Evolutionary conservation across 2,113 vertebrate genomes (phyloP), one percentile per base, ranked within the genome.

Genomic region (Upupa epops): DNA sequence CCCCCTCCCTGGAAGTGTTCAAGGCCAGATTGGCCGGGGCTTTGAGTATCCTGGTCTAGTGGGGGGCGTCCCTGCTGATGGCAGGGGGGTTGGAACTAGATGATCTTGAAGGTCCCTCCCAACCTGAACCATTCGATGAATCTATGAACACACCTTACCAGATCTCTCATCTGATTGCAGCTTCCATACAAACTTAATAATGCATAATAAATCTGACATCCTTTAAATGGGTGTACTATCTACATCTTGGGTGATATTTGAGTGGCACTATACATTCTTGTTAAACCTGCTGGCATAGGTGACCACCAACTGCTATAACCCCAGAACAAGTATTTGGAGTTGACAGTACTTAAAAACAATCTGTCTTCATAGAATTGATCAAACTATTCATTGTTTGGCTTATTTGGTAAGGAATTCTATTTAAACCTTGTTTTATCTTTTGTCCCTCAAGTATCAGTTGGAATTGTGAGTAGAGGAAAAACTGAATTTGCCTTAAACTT

Each of bases 371-470:
- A 12, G 40, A 42, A 36, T 82, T 54, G 83, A 4, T 89, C 55
- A 82, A 95, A 42, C 21, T 79, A 7, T 34, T 42, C 8, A 79
- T 77, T 70, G 13, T 68, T 93, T 88, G 22, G 18, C 37, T 96
- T 36, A 75, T 89, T 88, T 74, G 74, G 20, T 54, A 88, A 42
- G 7, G 13, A 42, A 82, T 96, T 96, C 55, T 85, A 25, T 73
- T 91, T 71, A 80, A 51, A 54, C 26, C 6, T 72, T 90, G 9
- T 22, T 92, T 66, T 91, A 54, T 61, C 8, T 88, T 80, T 63
- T 91, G 86, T 69, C 17, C 28, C 20, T 93, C 79, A 71, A 63
- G 56, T 94, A 64, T 84, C 60, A 48, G 34, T 68, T 81, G 56
- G 49, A 88, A 34, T 14, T 88, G 55, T 54, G 11, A 58, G 17